These are phyloP conservation scores for Caenorhabditis panamensis DNA, from an alignment of 2,888 invertebrate species.

Conservation along the genomic window DNA sequence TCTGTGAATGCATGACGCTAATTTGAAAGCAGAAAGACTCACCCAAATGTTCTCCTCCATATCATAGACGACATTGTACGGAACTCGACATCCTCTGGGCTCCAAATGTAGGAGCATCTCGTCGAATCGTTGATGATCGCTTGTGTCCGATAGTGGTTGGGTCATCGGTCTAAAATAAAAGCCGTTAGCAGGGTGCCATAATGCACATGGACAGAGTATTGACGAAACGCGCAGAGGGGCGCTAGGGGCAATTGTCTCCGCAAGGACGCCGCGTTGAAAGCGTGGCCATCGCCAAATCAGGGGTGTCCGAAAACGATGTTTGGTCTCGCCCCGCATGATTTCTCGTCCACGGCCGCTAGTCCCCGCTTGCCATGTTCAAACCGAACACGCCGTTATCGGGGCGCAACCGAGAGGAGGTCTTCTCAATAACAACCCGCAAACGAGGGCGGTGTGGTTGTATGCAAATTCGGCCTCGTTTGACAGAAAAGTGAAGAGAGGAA, in stretches of 20 bases:
- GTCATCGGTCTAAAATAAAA: constrained; percentile 67
- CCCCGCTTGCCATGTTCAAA: not conserved
- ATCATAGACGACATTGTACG: constrained; percentile 76
- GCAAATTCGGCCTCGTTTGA: constrained; percentile 29
- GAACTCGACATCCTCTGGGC: constrained; percentile 74
- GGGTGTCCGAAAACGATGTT: constrained; percentile 26
- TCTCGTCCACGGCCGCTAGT: constrained; percentile 51
- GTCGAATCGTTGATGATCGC: constrained; percentile 79
- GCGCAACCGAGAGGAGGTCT: not conserved
- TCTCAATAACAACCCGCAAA: constrained; percentile 3
- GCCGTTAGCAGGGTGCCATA: not conserved
- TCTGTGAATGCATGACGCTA: no score
- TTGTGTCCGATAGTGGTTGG: constrained; percentile 77
- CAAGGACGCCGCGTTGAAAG: constrained; percentile 7
- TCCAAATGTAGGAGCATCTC: constrained; percentile 80
- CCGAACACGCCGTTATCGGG: not conserved
- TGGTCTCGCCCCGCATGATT: constrained; percentile 24
- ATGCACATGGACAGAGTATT: not conserved
- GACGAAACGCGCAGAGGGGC: not conserved
- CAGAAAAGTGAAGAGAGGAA: constrained; percentile 1
- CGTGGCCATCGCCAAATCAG: constrained; percentile 2
- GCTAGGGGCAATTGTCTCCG: not conserved
- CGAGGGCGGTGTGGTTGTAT: not conserved
- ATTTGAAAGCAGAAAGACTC: constrained; percentile 1
- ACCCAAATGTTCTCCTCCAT: constrained; percentile 68